phyloP scores from a whole-genome alignment of 2,888 invertebrate genomes.

The Sepiola atlantica region DNA sequence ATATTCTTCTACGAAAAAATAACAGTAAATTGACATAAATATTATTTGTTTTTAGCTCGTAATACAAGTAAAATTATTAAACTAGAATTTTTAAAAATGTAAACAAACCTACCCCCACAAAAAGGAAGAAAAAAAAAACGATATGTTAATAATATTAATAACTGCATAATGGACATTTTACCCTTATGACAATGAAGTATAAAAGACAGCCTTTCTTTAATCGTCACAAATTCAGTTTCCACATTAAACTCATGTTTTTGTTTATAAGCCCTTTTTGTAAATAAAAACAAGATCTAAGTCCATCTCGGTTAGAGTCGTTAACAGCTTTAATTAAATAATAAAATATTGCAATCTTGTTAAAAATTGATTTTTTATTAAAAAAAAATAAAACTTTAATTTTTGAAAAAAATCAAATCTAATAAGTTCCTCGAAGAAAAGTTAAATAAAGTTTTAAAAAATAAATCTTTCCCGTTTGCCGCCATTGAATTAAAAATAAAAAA shows the following conservation, averaged over 20 bases:
- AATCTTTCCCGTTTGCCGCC: not conserved
- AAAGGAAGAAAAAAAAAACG: too few species aligned
- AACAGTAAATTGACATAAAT: not conserved
- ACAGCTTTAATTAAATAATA: not conserved
- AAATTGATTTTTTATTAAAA: not conserved
- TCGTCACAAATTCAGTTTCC: not conserved
- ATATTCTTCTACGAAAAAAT: not conserved
- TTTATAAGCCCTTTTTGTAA: not conserved
- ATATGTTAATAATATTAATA: not conserved
- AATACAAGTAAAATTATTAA: too few species aligned
- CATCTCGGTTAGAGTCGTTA: not conserved
- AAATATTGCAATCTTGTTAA: not conserved
- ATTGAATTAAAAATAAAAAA: conserved; percentile 6
- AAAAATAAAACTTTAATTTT: not conserved
- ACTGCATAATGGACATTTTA: not conserved
- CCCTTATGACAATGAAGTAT: not conserved
- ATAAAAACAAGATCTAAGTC: not conserved
- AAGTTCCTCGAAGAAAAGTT: not conserved
- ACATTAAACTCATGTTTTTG: not conserved
- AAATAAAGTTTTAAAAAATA: not conserved
- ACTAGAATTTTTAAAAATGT: too few species aligned
- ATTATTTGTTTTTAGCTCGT: not conserved
- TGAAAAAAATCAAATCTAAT: not conserved
- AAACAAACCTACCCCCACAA: too few species aligned
- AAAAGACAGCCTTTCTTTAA: not conserved